Percentiles rank a stretch among this genome's conserved stretches.
phyloP scores from a whole-genome alignment of 2,113 vertebrate species.

The Scytalopus superciliaris region DNA sequence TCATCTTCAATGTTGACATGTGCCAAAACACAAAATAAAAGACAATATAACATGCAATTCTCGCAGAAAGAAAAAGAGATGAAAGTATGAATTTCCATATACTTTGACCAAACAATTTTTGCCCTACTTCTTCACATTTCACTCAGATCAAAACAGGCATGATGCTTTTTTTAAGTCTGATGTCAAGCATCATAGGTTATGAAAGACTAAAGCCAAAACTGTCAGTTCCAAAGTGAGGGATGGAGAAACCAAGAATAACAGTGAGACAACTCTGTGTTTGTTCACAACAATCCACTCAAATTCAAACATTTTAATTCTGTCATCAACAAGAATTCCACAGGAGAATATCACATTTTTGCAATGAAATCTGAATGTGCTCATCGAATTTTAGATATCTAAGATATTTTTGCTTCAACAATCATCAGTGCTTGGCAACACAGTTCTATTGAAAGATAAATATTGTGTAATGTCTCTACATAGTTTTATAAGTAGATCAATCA shows the following conservation, averaged over 20 bases:
- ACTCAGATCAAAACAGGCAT: neutral
- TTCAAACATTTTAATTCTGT: neutral
- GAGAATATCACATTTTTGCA: neutral
- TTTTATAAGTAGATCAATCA: conserved; percentile 19
- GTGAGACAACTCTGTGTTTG: neutral
- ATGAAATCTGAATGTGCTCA: neutral
- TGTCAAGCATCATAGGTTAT: conserved; percentile 5
- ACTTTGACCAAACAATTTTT: neutral
- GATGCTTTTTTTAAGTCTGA: conserved; percentile 6
- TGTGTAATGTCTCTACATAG: neutral
- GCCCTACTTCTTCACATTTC: conserved; percentile 18
- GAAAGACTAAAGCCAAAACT: conserved; percentile 1
- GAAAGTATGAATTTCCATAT: neutral
- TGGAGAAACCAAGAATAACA: neutral
- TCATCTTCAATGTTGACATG: fast-evolving
- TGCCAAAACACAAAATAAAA: neutral
- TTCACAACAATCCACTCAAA: neutral
- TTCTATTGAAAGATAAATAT: conserved; percentile 26
- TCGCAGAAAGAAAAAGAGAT: neutral
- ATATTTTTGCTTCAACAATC: conserved; percentile 29
- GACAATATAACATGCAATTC: neutral
- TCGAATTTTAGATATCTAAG: neutral
- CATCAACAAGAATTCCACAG: neutral
- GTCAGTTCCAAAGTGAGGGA: neutral
- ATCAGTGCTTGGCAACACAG: conserved; percentile 44